These are phyloP conservation scores for Neuroterus valhalla DNA, from an alignment of 1,140 invertebrate species.

Conservation along the genomic window DNA sequence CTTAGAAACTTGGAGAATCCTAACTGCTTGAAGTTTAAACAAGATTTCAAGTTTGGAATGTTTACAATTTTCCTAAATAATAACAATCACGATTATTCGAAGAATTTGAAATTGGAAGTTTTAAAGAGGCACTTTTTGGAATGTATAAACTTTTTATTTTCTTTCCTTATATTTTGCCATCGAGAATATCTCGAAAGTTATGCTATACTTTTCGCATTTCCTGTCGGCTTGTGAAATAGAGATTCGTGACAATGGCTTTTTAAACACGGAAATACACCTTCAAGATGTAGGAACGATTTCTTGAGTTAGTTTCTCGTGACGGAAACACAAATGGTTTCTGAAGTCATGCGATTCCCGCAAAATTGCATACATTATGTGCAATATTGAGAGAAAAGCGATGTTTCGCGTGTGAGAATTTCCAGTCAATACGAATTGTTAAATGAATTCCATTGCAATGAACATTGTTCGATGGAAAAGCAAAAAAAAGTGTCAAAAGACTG, in stretches of 20 bases:
- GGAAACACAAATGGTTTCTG: constrained; percentile 12
- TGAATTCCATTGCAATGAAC: not conserved
- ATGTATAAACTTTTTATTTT: too few species aligned
- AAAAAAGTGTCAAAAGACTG: not conserved
- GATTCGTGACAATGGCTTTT: constrained; percentile 13
- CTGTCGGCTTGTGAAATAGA: not conserved
- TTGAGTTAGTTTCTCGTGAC: constrained; percentile 11
- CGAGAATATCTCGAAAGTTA: too few species aligned
- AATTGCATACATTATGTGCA: not conserved
- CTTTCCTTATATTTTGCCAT: too few species aligned
- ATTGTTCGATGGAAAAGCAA: not conserved
- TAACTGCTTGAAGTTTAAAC: too few species aligned
- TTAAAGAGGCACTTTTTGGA: too few species aligned
- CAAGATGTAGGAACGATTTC: not conserved
- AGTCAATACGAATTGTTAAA: constrained; percentile 4
- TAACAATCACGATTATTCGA: too few species aligned
- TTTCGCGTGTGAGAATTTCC: constrained; percentile 12
- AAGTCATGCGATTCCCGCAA: constrained; percentile 13
- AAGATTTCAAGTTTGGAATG: too few species aligned
- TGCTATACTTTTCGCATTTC: not conserved
- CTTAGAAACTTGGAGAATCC: too few species aligned
- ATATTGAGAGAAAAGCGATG: not conserved
- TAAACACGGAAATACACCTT: not conserved
- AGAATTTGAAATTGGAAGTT: too few species aligned
- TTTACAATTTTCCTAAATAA: too few species aligned